phyloP scores from a whole-genome alignment of 2,113 vertebrate genomes.

The Halcyon senegalensis region DNA sequence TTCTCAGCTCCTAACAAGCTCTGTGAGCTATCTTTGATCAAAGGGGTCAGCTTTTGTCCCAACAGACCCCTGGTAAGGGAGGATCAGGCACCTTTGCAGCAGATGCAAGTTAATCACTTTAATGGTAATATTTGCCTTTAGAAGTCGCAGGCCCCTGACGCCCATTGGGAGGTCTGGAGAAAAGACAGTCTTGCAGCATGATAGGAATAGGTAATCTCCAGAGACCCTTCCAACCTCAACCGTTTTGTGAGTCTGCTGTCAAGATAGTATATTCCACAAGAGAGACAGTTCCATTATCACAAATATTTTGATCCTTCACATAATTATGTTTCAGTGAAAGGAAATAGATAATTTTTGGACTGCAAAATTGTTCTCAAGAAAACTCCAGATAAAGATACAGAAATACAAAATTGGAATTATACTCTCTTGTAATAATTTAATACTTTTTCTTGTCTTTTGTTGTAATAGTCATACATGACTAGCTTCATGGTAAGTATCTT shows the following conservation, averaged over 20 bases:
- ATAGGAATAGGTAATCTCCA: neutral
- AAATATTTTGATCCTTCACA: neutral
- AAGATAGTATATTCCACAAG: neutral
- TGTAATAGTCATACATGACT: neutral
- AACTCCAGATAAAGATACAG: neutral
- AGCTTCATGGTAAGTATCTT: neutral
- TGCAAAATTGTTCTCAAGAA: neutral
- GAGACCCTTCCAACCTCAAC: neutral
- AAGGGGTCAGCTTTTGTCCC: neutral
- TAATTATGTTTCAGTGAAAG: neutral
- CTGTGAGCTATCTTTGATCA: neutral
- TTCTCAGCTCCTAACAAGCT: neutral
- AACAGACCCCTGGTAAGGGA: neutral
- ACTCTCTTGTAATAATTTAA: neutral
- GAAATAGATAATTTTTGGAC: neutral
- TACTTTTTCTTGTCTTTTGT: neutral
- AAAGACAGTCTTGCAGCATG: neutral
- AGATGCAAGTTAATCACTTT: neutral
- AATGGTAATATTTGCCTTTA: neutral
- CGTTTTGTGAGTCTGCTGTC: too few relatives aligned
- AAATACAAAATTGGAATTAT: neutral
- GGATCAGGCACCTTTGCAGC: neutral
- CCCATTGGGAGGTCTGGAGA: rapidly evolving
- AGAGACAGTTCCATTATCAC: neutral
- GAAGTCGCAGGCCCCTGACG: neutral